phyloP scores from a whole-genome alignment of 2,797 vertebrate species.

The Glossophaga mutica region DNA sequence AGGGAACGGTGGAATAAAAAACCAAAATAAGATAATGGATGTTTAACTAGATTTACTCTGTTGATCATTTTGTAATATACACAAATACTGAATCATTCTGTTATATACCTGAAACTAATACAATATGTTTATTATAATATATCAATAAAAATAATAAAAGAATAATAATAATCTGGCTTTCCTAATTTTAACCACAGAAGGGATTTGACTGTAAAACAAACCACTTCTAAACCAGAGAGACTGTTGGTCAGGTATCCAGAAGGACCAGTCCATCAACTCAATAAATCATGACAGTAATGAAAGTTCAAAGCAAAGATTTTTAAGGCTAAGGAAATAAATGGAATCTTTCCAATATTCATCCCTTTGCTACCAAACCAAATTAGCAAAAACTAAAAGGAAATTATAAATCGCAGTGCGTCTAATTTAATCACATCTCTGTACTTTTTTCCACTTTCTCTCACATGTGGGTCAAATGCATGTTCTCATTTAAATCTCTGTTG shows the following conservation, averaged over 20 bases:
- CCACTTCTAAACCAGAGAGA: background rate
- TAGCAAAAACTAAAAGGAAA: slow-evolving; percentile 27
- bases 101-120: too few species aligned
- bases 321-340: background rate
- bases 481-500: background rate
- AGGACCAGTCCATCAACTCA: background rate
- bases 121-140: too few species aligned
- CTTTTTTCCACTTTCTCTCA: background rate
- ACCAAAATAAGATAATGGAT: too few species aligned
- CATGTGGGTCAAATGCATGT: background rate
- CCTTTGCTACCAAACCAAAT: background rate
- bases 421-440: background rate
- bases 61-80: too few species aligned
- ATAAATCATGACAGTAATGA: background rate
- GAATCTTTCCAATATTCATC: background rate
- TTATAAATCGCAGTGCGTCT: background rate
- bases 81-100: too few species aligned
- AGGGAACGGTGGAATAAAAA: too few species aligned
- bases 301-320: slow-evolving; percentile 32
- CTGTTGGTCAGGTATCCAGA: background rate
- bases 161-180: background rate
- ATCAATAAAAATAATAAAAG: too few species aligned
- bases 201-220: background rate
- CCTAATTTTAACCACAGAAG: background rate
- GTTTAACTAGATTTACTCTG: too few species aligned